Percentiles rank a stretch among this genome's conserved stretches.
phyloP scores from a whole-genome alignment of 2,113 vertebrate species.

The Sinosuthora webbiana region DNA sequence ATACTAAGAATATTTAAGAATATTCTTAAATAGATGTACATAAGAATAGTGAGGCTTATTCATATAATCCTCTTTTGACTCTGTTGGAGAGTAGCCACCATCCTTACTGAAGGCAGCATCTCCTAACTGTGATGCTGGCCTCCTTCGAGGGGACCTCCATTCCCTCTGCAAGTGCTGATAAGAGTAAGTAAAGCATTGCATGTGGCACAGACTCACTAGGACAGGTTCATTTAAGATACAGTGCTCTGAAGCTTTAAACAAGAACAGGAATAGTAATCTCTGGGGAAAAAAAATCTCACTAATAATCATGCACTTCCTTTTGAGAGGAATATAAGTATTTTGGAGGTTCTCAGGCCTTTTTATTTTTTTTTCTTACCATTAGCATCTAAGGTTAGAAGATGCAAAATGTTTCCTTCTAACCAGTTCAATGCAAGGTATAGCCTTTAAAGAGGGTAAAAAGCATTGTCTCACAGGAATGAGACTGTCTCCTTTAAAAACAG shows the following conservation, averaged over 20 bases:
- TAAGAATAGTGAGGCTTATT: not conserved
- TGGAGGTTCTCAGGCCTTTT: not conserved
- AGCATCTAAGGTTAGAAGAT: not conserved
- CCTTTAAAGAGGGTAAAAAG: not conserved
- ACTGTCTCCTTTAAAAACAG: not conserved
- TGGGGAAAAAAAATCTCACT: not conserved
- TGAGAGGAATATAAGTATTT: not conserved
- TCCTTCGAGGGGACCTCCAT: not conserved
- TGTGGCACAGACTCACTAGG: not conserved
- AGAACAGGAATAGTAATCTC: not conserved
- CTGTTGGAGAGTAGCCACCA: not conserved
- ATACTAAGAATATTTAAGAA: not conserved
- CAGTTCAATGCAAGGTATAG: not conserved
- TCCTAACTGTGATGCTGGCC: not conserved
- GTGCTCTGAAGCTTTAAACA: not conserved
- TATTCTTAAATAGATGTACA: not conserved
- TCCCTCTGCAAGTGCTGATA: not conserved
- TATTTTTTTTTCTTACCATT: not conserved
- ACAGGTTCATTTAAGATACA: not conserved
- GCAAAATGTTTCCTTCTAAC: not conserved
- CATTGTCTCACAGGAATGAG: not conserved
- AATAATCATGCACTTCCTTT: not conserved
- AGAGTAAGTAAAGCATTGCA: not conserved
- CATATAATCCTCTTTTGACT: not conserved
- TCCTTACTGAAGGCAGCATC: not conserved